Conservation (phyloP, 2,113 vertebrate genomes). For the Ictalurus punctatus region DNA sequence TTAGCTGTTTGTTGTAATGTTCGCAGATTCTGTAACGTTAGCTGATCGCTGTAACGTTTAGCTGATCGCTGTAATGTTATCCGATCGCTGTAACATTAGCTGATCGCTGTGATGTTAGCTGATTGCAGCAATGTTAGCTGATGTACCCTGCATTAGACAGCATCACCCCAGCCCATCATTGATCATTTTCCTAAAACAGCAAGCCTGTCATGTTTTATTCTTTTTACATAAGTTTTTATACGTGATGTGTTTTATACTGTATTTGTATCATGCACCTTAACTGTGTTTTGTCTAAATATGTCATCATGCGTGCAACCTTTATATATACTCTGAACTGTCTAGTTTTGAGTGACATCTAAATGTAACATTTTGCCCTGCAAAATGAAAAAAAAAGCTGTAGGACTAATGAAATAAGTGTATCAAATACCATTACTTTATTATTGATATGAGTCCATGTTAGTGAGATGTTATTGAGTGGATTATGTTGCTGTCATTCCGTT, state of each 20-base stretch:
- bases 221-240: neutral
- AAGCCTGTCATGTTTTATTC: neutral
- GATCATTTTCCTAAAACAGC: neutral
- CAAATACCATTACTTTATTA: neutral
- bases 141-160: neutral
- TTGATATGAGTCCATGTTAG: constrained; percentile 3
- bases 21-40: no score
- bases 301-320: neutral
- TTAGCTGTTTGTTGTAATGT: no score
- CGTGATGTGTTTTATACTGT: neutral
- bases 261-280: neutral
- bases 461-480: constrained; percentile 9
- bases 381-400: neutral
- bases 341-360: neutral
- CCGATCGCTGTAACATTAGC: no score
- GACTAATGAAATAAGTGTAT: neutral
- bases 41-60: no score
- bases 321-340: neutral
- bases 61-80: no score
- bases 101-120: no score
- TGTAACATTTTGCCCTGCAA: neutral
- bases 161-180: neutral
- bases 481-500: neutral
- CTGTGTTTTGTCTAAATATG: neutral
- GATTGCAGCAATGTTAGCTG: neutral